Percentiles rank a stretch among this genome's conserved stretches.
Conservation (phyloP, 2,797 vertebrate genomes). For the Neomorphus geoffroyi region DNA sequence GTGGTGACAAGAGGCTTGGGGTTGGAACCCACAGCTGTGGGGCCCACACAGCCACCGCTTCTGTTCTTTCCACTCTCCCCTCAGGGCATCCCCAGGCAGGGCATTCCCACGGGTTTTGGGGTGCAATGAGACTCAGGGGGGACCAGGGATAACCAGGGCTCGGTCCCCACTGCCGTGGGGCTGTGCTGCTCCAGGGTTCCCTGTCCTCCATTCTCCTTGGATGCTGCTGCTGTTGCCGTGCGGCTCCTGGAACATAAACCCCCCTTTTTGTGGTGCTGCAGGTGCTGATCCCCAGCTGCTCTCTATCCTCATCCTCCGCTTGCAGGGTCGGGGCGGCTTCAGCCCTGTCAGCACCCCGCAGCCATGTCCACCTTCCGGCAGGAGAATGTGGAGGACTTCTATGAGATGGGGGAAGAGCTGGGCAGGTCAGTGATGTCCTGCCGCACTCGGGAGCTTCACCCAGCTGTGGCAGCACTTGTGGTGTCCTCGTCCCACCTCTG, state of each 20-base stretch:
- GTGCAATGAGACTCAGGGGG: background rate
- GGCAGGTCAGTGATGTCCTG: conserved; percentile 82
- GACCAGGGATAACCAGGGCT: no score
- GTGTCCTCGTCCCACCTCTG: rapidly evolving
- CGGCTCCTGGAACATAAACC: background rate
- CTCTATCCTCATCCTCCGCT: rapidly evolving
- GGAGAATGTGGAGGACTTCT: conserved; percentile 89
- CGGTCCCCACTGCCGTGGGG: no score
- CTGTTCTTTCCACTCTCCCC: no score
- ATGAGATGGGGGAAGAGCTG: conserved; percentile 96
- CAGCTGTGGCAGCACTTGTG: rapidly evolving
- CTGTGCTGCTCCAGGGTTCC: background rate
- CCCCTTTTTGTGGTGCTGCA: background rate
- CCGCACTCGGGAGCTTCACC: rapidly evolving
- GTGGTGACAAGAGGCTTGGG: no score
- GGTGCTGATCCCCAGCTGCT: conserved; percentile 13
- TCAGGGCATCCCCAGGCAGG: no score
- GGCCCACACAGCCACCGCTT: no score
- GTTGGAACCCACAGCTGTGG: no score
- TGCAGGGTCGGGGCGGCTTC: background rate
- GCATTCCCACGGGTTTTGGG: no score
- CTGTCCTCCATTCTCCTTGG: no score
- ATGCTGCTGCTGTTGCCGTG: rapidly evolving
- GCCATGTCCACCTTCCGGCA: conserved; percentile 92
- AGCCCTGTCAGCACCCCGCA: rapidly evolving